Percentiles rank a stretch among this genome's conserved stretches.
phyloP scores from a whole-genome alignment of 1,140 invertebrate species.

The Drosophila setifemur region DNA sequence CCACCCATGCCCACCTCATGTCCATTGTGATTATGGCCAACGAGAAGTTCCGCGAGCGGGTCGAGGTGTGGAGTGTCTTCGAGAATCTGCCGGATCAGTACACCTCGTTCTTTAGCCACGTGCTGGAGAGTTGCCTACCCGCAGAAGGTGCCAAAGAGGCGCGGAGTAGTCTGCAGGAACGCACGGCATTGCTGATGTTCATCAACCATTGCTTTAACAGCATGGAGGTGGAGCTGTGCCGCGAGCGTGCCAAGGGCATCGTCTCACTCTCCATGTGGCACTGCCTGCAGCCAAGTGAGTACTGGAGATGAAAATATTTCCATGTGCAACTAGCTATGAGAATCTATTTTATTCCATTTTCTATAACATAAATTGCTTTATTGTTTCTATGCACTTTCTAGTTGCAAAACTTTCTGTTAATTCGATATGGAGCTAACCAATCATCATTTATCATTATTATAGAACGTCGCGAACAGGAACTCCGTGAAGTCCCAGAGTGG shows the following conservation, averaged over 20 bases:
- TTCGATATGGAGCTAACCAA: too few relatives aligned
- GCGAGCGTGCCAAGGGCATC: conserved; percentile 95
- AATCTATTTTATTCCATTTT: too few relatives aligned
- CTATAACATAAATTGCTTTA: too few relatives aligned
- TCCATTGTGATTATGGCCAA: conserved; percentile 99
- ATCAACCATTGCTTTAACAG: conserved; percentile 98
- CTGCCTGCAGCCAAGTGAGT: conserved; percentile 91
- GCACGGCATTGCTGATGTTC: conserved; percentile 94
- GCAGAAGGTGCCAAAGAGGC: conserved; percentile 35
- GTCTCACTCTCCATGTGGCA: conserved; percentile 97
- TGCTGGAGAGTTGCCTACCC: conserved; percentile 86
- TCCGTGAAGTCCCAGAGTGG: conserved; percentile 94
- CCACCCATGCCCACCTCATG: conserved; percentile 92
- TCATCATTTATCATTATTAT: background rate
- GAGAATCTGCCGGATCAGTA: conserved; percentile 92
- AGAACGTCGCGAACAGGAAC: conserved; percentile 91
- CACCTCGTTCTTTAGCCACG: conserved; percentile 92
- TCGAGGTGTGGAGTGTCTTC: conserved; percentile 98
- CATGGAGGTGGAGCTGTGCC: conserved; percentile 96
- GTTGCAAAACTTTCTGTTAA: too few relatives aligned
- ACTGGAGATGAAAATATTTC: too few relatives aligned
- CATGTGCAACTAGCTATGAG: too few relatives aligned
- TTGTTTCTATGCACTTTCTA: background rate
- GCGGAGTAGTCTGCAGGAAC: conserved; percentile 87
- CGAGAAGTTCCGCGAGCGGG: conserved; percentile 98